Evolutionary conservation across 2,888 invertebrate species (phyloP), one percentile per base, ranked within the genome.

Genomic region (Melanostoma mellinum): DNA sequence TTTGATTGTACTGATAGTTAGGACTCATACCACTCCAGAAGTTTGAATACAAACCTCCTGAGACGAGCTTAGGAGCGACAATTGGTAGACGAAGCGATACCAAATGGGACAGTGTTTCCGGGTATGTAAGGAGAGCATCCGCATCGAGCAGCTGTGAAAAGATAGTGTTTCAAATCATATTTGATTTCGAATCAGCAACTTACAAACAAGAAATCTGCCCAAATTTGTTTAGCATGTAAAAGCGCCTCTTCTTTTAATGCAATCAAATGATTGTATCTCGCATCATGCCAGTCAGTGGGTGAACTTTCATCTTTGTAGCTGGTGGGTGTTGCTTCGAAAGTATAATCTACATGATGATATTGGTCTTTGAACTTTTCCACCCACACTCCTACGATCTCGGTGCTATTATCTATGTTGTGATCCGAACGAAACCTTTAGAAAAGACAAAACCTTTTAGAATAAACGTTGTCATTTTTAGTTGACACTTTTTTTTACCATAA

Each of bases 161-260:
- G 20, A 20, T 20, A 20, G 20, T 20, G 20, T 20, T 1, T 1
- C 20, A 20, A 20, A 20, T 20, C 20, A 20, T 20, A 5, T 38
- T 35, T 2, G 8, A 5, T 20, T 20, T 20, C 20, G 20, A 20
- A 20, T 80, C 1, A 20, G 20, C 52, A 36, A 92, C 94, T 93
- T 92, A 97, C 97, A 92, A 97, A 95, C 85, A 97, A 90, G 91
- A 94, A 99, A 91, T 98, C 98, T 5, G 97, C 97, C 97, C 98
- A 98, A 69, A 94, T 93, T 86, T 93, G 91, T 86, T 95, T 93
- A 0, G 95, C 97, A 89, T 94, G 93, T 44, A 93, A 90, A 6
- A 98, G 90, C 0, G 96, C 96, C 85, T 94, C 92, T 89, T 98
- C 96, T 87, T 97, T 94, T 53, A 97, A 89, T 20, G 92, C 89